Percentiles rank a stretch among this genome's conserved stretches.
Evolutionary conservation across 2,797 vertebrate genomes (phyloP).

Genomic region (Pangasius krempfi): DNA sequence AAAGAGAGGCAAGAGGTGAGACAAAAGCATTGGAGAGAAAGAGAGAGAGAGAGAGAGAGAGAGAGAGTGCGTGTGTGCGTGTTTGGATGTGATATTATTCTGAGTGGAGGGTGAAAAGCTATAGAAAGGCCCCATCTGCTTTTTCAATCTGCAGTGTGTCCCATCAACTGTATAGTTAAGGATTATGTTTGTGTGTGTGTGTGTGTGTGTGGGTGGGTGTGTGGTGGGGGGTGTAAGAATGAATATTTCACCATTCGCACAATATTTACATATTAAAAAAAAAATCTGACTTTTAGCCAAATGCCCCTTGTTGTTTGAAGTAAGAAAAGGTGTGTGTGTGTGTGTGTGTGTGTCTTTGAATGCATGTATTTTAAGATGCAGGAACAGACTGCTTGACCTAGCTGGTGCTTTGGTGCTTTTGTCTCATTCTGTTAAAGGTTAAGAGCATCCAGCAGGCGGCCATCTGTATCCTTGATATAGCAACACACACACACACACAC

Average conservation of each 20-base stretch:
- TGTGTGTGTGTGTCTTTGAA: background rate
- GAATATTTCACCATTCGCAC: background rate
- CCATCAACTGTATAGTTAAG: background rate
- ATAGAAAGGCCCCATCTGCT: background rate
- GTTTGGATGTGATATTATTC: background rate
- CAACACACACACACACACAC: background rate
- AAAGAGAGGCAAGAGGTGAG: background rate
- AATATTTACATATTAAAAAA: background rate
- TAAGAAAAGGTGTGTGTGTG: background rate
- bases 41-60: background rate
- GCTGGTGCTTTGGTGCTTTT: background rate
- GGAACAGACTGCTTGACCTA: slow-evolving; percentile 7
- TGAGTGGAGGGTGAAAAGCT: background rate
- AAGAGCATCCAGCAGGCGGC: slow-evolving; percentile 4
- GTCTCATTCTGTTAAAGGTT: slow-evolving; percentile 10
- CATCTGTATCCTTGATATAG: slow-evolving; percentile 6
- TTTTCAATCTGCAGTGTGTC: background rate
- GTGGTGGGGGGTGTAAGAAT: background rate
- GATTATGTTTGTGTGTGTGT: background rate
- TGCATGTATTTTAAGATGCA: background rate
- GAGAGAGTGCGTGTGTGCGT: background rate
- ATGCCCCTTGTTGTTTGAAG: background rate
- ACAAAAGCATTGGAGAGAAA: background rate
- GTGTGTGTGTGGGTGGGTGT: background rate
- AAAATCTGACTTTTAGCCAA: background rate